phyloP scores from a whole-genome alignment of 2,888 invertebrate genomes.

The Exephanes ischioxanthus region DNA sequence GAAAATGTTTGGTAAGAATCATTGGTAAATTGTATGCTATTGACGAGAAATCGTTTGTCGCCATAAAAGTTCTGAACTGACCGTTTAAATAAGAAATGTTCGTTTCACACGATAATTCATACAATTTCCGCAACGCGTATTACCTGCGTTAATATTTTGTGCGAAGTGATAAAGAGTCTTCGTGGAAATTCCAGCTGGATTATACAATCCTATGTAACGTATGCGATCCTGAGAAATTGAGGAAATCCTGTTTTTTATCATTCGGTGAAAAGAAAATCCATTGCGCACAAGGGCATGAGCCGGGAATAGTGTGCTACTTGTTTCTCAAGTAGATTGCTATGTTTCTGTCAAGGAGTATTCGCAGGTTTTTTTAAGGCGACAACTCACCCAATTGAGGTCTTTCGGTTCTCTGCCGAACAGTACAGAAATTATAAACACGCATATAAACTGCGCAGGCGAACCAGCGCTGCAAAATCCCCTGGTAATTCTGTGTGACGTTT shows the following conservation, averaged over 20 bases:
- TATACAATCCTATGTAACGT: slow-evolving; percentile 54
- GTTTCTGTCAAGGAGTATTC: too few relatives aligned
- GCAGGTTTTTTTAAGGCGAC: background rate
- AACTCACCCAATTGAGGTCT: slow-evolving; percentile 62
- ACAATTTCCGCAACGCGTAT: slow-evolving; percentile 1
- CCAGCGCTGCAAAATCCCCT: slow-evolving; percentile 46
- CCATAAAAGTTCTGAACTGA: too few relatives aligned
- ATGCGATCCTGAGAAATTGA: slow-evolving; percentile 54
- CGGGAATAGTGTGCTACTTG: too few relatives aligned
- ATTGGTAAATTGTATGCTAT: too few relatives aligned
- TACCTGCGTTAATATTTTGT: slow-evolving; percentile 60
- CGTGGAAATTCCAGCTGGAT: slow-evolving; percentile 63
- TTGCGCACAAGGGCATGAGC: too few relatives aligned
- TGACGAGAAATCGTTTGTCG: too few relatives aligned
- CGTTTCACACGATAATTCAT: background rate
- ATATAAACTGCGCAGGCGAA: slow-evolving; percentile 46
- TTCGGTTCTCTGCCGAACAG: slow-evolving; percentile 54
- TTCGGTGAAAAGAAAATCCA: too few relatives aligned
- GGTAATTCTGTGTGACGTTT: background rate
- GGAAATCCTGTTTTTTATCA: background rate
- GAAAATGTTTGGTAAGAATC: too few relatives aligned
- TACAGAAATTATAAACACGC: slow-evolving; percentile 26
- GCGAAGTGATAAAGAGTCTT: slow-evolving; percentile 49
- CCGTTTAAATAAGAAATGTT: background rate
- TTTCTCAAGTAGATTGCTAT: too few relatives aligned